These are phyloP conservation scores for Apteryx mantelli DNA, from an alignment of 2,113 vertebrate genomes.

Conservation along the genomic window DNA sequence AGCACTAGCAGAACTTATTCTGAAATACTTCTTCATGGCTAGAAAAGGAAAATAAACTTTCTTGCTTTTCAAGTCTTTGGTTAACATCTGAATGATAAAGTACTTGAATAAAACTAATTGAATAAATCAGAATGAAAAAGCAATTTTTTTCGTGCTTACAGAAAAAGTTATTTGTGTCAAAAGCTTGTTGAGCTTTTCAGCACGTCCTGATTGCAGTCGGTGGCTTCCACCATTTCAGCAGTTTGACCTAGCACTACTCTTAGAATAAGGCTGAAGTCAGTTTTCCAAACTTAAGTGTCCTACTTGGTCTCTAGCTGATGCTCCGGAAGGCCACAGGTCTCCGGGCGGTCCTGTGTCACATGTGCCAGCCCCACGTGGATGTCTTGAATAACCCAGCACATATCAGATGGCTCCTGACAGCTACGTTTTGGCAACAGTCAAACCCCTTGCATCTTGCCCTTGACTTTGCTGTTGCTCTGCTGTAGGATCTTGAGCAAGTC, in stretches of 20 bases:
- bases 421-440: neutral
- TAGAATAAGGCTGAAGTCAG: neutral
- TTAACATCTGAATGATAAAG: neutral
- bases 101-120: neutral
- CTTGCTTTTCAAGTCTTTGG: neutral
- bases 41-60: neutral
- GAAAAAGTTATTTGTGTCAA: neutral
- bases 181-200: neutral
- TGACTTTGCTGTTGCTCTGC: neutral
- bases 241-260: neutral
- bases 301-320: neutral
- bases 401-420: neutral
- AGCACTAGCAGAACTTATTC: neutral
- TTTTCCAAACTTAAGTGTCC: neutral
- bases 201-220: neutral
- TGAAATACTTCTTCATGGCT: neutral
- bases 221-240: neutral
- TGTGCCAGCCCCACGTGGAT: neutral
- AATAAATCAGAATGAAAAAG: neutral
- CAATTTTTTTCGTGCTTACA: neutral
- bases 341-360: neutral
- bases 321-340: neutral
- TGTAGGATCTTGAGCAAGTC: neutral
- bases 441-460: neutral
- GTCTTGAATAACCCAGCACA: neutral